A percentile compares a stretch with the other conserved stretches of the same genome.
Conservation (phyloP, 2,113 vertebrate species). For the Orycteropus afer region DNA sequence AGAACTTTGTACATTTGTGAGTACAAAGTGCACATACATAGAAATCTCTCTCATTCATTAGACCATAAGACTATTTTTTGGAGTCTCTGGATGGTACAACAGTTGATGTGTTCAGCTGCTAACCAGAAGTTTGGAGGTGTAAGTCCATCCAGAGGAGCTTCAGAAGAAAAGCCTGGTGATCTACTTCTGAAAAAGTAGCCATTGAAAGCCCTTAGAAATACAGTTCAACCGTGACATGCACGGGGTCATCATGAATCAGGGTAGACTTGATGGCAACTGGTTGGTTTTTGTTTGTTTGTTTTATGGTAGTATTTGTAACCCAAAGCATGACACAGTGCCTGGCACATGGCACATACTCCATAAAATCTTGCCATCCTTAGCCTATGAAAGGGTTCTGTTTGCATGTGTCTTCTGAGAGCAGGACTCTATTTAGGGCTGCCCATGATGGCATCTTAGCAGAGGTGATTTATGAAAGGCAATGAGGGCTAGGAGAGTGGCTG, state of each 20-base stretch:
- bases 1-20: neutral
- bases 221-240: neutral
- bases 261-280: neutral
- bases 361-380: neutral
- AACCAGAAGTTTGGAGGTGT: neutral
- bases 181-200: neutral
- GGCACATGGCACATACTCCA: neutral
- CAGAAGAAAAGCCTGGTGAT: neutral
- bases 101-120: neutral
- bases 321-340: neutral
- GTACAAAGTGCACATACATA: neutral
- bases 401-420: neutral
- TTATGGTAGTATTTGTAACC: constrained; percentile 40
- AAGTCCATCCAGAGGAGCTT: neutral
- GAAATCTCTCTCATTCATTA: neutral
- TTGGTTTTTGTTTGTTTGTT: neutral
- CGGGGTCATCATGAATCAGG: neutral
- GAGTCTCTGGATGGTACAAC: neutral
- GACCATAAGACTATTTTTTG: neutral
- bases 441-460: neutral
- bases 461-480: neutral
- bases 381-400: neutral
- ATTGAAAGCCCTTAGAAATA: neutral
- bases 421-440: neutral
- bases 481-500: neutral